A percentile compares a stretch with the other conserved stretches of the same genome.
Evolutionary conservation across 2,888 invertebrate genomes (phyloP).

Genomic region (Mesoligia furuncula): DNA sequence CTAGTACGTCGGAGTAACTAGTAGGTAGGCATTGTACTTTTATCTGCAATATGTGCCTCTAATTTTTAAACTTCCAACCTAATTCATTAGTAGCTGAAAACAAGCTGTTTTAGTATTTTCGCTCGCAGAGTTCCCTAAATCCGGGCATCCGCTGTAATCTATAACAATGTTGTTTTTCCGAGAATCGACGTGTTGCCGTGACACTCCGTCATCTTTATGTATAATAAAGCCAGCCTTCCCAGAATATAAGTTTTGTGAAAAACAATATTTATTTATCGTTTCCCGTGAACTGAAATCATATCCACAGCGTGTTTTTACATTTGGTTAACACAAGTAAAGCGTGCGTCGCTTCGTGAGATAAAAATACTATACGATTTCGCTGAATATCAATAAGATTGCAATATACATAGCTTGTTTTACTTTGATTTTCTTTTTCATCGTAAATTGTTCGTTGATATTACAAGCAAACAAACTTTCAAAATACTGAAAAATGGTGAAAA

Average conservation of each 20-base stretch:
- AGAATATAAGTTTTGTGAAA: background rate
- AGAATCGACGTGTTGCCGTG: background rate
- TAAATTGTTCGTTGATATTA: background rate
- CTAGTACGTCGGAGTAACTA: background rate
- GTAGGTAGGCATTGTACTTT: background rate
- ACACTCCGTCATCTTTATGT: background rate
- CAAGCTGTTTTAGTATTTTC: too few species aligned
- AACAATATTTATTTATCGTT: slow-evolving; percentile 2
- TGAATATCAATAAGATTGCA: too few species aligned
- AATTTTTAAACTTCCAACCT: background rate
- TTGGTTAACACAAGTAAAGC: too few species aligned
- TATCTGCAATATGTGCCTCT: background rate
- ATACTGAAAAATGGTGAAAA: background rate
- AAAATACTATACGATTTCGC: too few species aligned
- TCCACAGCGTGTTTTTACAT: too few species aligned
- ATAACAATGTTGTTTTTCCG: background rate
- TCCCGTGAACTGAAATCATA: background rate
- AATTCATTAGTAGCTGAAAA: background rate
- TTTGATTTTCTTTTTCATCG: background rate
- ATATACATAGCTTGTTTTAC: too few species aligned
- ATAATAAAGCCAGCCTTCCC: background rate
- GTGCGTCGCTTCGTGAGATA: too few species aligned
- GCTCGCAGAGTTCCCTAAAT: background rate
- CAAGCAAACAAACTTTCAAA: background rate
- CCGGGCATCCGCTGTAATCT: background rate